Percentiles rank a stretch among this genome's conserved stretches.
Evolutionary conservation across 2,888 invertebrate species (phyloP).

Genomic region (Cosmopolites sordidus): DNA sequence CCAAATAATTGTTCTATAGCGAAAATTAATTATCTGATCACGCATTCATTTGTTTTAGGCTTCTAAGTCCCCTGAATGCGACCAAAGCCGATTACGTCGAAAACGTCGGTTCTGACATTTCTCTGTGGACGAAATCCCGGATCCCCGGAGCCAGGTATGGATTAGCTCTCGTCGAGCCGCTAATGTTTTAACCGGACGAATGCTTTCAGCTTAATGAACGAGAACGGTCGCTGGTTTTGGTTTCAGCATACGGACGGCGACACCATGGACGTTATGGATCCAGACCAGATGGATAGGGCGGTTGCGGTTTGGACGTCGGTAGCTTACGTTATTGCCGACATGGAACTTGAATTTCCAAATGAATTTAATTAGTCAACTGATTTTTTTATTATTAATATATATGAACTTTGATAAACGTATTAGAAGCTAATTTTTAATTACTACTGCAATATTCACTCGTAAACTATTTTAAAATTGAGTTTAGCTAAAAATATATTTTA

Average conservation of each 20-base stretch:
- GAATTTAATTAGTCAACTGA: conserved; percentile 28
- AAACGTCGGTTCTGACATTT: conserved; percentile 11
- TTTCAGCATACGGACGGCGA: conserved; percentile 74
- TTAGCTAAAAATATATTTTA: no score
- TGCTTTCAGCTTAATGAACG: conserved; percentile 11
- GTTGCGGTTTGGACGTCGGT: conserved; percentile 75
- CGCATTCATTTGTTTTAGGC: no score
- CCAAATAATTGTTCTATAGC: no score
- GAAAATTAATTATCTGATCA: no score
- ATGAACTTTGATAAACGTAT: no score
- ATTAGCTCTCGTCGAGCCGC: neutral
- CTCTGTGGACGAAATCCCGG: conserved; percentile 9
- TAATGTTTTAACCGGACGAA: neutral
- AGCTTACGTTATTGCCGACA: conserved; percentile 71
- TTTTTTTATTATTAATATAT: no score
- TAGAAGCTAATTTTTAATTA: no score
- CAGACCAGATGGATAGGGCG: conserved; percentile 64
- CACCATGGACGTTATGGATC: conserved; percentile 69
- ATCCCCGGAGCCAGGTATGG: conserved; percentile 11
- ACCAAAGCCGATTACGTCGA: conserved; percentile 12
- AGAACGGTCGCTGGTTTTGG: conserved; percentile 53
- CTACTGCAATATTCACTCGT: no score
- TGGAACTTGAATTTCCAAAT: conserved; percentile 64
- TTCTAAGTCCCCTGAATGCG: conserved; percentile 9
- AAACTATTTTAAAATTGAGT: no score